These are phyloP conservation scores for Pygathrix nemaeus DNA, from an alignment of 2,113 vertebrate genomes.

Conservation along the genomic window DNA sequence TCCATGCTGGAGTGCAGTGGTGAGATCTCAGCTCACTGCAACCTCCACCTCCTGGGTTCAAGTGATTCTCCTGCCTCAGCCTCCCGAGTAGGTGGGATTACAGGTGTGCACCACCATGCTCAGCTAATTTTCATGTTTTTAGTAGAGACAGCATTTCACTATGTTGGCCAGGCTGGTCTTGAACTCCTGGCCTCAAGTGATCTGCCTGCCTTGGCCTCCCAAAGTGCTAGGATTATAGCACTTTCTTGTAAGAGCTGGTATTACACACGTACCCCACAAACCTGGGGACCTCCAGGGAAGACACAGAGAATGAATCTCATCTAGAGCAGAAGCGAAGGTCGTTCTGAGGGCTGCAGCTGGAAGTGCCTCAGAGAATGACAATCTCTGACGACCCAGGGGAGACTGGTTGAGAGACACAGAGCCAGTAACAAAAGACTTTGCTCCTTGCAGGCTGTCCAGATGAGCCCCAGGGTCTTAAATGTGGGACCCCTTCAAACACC, in stretches of 20 bases:
- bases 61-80: not conserved
- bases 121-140: not conserved
- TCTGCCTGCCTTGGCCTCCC: not conserved
- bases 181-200: not conserved
- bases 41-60: not conserved
- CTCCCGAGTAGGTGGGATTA: not conserved
- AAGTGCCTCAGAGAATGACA: not conserved
- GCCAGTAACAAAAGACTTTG: not conserved
- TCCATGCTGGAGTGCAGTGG: not conserved
- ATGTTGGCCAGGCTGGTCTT: not conserved
- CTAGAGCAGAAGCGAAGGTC: not conserved
- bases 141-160: not conserved
- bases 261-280: not conserved
- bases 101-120: too few relatives aligned
- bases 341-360: not conserved
- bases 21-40: too few relatives aligned
- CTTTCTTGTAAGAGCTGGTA: not conserved
- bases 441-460: not conserved
- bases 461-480: not conserved
- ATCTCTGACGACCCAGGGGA: not conserved
- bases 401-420: not conserved
- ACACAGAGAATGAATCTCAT: not conserved
- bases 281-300: not conserved
- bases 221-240: not conserved
- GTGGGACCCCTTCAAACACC: not conserved